Percentiles rank a stretch among this genome's conserved stretches.
These are phyloP conservation scores for Thinocorus orbignyianus DNA, from an alignment of 2,113 vertebrate genomes.

Conservation along the genomic window DNA sequence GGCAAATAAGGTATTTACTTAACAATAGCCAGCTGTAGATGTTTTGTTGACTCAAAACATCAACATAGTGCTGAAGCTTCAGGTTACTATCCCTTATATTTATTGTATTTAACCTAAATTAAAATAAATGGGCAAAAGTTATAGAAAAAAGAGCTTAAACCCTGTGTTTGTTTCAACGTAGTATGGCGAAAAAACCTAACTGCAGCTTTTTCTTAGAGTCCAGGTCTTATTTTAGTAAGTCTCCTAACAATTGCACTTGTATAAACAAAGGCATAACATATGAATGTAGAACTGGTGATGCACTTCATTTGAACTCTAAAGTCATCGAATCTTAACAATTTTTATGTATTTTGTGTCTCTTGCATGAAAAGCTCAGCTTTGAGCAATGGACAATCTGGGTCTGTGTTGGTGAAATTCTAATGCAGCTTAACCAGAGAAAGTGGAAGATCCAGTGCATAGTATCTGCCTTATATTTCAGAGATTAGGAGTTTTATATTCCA, in stretches of 20 bases:
- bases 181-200: neutral
- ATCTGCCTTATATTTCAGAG: neutral
- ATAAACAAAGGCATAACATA: neutral
- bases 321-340: neutral
- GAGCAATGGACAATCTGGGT: neutral
- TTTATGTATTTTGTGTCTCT: rapidly evolving
- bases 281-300: neutral
- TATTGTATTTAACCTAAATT: neutral
- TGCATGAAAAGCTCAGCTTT: neutral
- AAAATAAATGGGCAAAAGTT: neutral
- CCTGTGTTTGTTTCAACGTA: neutral
- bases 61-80: neutral
- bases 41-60: neutral
- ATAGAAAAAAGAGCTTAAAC: neutral
- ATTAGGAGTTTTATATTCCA: neutral
- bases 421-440: neutral
- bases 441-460: neutral
- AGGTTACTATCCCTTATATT: neutral
- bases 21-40: neutral
- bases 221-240: neutral
- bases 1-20: neutral
- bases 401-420: neutral
- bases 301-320: neutral
- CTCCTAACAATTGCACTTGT: neutral
- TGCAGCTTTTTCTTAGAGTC: neutral